phyloP scores from a whole-genome alignment of 2,113 vertebrate genomes.

The Tychaedon coryphoeus region DNA sequence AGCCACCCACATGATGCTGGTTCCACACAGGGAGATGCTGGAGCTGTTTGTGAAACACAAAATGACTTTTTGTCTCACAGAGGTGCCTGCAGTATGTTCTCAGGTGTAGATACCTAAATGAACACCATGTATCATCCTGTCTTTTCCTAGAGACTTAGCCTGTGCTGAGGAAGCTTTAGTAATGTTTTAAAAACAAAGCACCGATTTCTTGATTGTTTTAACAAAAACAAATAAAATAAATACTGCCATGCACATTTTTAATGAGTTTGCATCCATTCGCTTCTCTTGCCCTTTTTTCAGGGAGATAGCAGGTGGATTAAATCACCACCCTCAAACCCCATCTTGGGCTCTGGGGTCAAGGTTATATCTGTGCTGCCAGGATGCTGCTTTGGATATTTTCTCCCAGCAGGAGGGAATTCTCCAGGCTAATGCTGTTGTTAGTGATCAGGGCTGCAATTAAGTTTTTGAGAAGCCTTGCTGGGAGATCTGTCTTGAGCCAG shows the following conservation, averaged over 20 bases:
- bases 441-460: background rate
- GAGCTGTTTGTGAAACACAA: background rate
- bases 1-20: background rate
- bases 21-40: background rate
- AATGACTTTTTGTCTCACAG: background rate
- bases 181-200: background rate
- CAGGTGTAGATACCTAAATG: background rate
- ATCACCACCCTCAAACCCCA: background rate
- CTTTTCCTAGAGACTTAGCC: background rate
- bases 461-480: background rate
- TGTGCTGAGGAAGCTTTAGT: background rate
- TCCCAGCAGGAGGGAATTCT: background rate
- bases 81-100: background rate
- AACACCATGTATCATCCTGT: rapidly evolving
- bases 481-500: background rate
- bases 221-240: background rate
- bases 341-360: background rate
- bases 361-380: background rate
- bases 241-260: background rate
- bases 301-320: background rate
- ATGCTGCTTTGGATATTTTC: background rate
- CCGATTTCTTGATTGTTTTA: background rate
- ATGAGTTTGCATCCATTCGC: background rate
- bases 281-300: background rate
- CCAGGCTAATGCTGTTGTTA: background rate